phyloP scores from a whole-genome alignment of 53 echinoderm and acorn worm species.

The Pentamera pediparva region DNA sequence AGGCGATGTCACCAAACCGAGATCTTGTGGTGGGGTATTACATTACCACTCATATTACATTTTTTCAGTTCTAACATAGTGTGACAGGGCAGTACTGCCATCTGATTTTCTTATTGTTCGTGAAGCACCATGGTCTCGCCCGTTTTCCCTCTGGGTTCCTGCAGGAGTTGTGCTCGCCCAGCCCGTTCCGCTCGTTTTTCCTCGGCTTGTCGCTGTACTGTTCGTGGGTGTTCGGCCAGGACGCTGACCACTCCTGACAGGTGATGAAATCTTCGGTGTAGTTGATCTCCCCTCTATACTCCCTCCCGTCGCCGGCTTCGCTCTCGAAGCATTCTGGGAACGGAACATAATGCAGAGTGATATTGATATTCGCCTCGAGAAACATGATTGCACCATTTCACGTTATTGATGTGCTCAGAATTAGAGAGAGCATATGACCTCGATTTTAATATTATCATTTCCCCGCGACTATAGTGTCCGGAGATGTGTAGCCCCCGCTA shows the following conservation, averaged over 20 bases:
- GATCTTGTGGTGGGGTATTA: too few relatives aligned
- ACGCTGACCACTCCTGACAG: constrained; percentile 86
- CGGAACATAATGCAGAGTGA: neutral
- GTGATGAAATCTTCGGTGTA: constrained; percentile 79
- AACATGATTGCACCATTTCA: too few relatives aligned
- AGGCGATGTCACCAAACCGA: too few relatives aligned
- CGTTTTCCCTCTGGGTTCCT: constrained; percentile 74
- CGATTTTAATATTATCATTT: too few relatives aligned
- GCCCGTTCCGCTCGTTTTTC: constrained; percentile 58
- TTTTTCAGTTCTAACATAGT: constrained; percentile 38
- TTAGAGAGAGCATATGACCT: too few relatives aligned
- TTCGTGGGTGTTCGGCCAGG: constrained; percentile 80
- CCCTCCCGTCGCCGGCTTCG: constrained; percentile 62
- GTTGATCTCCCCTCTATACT: constrained; percentile 80
- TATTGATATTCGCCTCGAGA: too few relatives aligned
- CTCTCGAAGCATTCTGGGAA: constrained; percentile 58
- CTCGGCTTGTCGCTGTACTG: constrained; percentile 44
- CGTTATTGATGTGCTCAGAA: too few relatives aligned
- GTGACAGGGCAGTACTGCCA: constrained; percentile 84
- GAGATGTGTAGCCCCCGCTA: too few relatives aligned
- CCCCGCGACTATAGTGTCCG: too few relatives aligned
- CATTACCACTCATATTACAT: neutral
- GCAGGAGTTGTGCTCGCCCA: constrained; percentile 89
- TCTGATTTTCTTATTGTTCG: constrained; percentile 55
- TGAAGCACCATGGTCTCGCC: constrained; percentile 83